Conservation (phyloP, 1,140 invertebrate genomes). For the Mylabris phalerata region DNA sequence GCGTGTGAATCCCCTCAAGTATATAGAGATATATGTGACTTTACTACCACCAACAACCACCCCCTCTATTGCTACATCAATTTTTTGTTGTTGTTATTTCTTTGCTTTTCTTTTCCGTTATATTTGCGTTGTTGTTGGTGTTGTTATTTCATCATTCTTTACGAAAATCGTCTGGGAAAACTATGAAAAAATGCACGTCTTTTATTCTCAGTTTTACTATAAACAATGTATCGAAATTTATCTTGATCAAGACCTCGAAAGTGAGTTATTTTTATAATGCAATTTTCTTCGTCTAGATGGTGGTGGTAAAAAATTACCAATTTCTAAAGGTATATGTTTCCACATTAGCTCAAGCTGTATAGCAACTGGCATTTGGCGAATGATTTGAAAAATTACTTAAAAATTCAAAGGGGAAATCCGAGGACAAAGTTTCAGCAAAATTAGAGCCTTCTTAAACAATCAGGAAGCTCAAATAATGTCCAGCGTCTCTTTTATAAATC, state of each 20-base stretch:
- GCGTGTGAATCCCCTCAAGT: conserved; percentile 23
- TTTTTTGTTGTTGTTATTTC: too few relatives aligned
- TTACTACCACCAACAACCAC: not conserved
- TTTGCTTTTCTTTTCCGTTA: too few relatives aligned
- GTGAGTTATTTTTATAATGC: conserved; percentile 30
- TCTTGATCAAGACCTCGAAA: conserved; percentile 26
- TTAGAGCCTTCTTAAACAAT: not conserved
- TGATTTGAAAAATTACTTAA: not conserved
- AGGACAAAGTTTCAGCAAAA: not conserved
- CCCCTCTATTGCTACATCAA: too few relatives aligned
- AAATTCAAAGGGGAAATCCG: not conserved
- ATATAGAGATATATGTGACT: conserved; percentile 21
- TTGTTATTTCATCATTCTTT: conserved; percentile 15
- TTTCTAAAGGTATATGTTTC: conserved; percentile 4
- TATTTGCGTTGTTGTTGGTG: too few relatives aligned
- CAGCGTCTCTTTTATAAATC: not conserved
- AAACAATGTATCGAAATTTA: conserved; percentile 32
- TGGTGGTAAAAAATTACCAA: conserved; percentile 28
- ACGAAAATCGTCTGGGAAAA: not conserved
- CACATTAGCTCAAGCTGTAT: not conserved
- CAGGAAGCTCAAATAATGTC: not conserved
- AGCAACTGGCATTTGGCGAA: not conserved
- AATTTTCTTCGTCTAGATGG: conserved; percentile 20
- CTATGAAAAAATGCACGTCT: not conserved
- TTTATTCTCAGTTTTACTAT: conserved; percentile 20